These are phyloP conservation scores for Hecatera dysodea DNA, from an alignment of 2,888 invertebrate species.

Conservation along the genomic window DNA sequence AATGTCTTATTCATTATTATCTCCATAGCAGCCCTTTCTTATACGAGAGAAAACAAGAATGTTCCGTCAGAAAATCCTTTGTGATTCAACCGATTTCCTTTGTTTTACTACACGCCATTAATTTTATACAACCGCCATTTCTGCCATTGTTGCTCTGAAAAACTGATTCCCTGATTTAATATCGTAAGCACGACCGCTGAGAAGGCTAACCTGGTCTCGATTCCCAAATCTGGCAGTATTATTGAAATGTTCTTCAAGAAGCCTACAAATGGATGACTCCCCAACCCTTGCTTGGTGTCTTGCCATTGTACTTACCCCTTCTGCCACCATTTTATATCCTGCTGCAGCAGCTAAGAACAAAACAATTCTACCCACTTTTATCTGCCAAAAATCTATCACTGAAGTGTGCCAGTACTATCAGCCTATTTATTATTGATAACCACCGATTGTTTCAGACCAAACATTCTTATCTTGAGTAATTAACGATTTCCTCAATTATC, in stretches of 20 bases:
- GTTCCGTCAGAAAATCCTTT: constrained; percentile 6
- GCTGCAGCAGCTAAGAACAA: not conserved
- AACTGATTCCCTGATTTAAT: not conserved
- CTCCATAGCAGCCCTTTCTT: not conserved
- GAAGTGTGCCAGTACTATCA: constrained; percentile 40
- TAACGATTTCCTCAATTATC: constrained; percentile 48
- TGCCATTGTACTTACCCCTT: too few relatives aligned
- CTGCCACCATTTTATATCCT: too few relatives aligned
- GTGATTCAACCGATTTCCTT: constrained; percentile 28
- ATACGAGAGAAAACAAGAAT: not conserved
- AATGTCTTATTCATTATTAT: not conserved
- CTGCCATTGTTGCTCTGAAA: constrained; percentile 16
- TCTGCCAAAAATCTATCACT: constrained; percentile 18
- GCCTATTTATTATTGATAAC: constrained; percentile 25
- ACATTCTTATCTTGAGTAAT: constrained; percentile 35
- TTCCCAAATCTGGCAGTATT: not conserved
- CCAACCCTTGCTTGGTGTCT: too few relatives aligned
- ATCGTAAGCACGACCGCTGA: not conserved
- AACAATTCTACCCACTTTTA: not conserved
- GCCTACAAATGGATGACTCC: too few relatives aligned
- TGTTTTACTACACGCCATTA: constrained; percentile 23
- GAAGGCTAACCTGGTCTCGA: not conserved
- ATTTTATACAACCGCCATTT: constrained; percentile 3
- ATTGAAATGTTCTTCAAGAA: not conserved
- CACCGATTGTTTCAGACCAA: constrained; percentile 15